Conservation (phyloP, 53 echinoderm and acorn worm genomes). For the Stichopus horrens region DNA sequence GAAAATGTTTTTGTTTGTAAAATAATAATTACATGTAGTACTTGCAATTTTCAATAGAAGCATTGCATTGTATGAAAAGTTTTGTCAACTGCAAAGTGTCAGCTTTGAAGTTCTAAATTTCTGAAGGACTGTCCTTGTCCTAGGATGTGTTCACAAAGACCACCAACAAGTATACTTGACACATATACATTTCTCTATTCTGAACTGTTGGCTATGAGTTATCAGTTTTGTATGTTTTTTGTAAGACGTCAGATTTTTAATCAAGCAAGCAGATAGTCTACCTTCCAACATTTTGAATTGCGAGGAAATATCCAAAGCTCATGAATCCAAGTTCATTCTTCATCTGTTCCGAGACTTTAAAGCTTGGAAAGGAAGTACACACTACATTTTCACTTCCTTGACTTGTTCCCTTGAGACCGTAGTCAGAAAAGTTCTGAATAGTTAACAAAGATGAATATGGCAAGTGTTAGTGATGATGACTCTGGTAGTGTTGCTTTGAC, state of each 20-base stretch:
- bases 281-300: slow-evolving; percentile 40
- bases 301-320: slow-evolving; percentile 47
- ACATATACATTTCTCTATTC: too few relatives aligned
- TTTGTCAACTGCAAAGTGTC: too few relatives aligned
- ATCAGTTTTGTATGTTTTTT: too few relatives aligned
- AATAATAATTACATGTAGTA: not conserved
- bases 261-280: not conserved
- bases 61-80: too few relatives aligned
- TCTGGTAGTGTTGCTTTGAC: not conserved
- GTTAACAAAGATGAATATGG: not conserved
- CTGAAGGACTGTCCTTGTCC: too few relatives aligned
- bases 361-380: slow-evolving; percentile 52
- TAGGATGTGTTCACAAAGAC: too few relatives aligned
- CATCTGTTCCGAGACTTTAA: slow-evolving; percentile 24
- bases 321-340: slow-evolving; percentile 44
- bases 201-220: too few relatives aligned
- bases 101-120: too few relatives aligned
- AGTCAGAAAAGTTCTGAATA: slow-evolving; percentile 45
- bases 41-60: too few relatives aligned
- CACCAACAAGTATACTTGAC: too few relatives aligned
- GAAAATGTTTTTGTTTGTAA: not conserved
- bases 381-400: slow-evolving; percentile 29
- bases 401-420: slow-evolving; percentile 39
- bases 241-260: too few relatives aligned
- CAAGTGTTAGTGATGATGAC: not conserved